Conservation (phyloP, 2,797 vertebrate genomes). For the Spinus olivaceus region DNA sequence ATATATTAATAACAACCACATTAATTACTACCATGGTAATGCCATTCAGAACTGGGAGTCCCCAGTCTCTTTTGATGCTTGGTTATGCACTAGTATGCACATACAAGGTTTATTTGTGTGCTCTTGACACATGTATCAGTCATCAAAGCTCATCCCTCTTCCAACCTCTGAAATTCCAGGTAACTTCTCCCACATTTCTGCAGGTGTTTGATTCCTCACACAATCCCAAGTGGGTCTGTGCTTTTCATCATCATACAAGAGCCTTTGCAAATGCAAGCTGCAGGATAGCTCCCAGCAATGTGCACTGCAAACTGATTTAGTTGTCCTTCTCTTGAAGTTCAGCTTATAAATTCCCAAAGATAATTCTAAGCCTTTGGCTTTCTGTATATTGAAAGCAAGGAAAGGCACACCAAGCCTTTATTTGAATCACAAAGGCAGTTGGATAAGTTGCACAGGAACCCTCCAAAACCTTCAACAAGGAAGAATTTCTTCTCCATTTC, state of each 20-base stretch:
- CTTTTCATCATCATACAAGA: neutral
- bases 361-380: neutral
- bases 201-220: neutral
- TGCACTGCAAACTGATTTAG: neutral
- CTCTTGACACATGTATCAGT: neutral
- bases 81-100: neutral
- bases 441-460: neutral
- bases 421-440: neutral
- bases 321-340: neutral
- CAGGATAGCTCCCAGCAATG: neutral
- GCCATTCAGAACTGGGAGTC: neutral
- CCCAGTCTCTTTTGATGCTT: neutral
- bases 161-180: neutral
- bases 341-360: neutral
- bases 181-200: neutral
- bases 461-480: neutral
- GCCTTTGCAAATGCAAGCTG: neutral
- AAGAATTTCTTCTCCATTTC: neutral
- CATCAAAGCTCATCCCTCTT: neutral
- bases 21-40: neutral
- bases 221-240: neutral
- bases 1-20: neutral
- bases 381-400: neutral
- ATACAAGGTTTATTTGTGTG: neutral
- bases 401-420: neutral